Base-by-base conservation (phyloP, 2,113 vertebrate species). In the Pachycephala philippinensis region DNA sequence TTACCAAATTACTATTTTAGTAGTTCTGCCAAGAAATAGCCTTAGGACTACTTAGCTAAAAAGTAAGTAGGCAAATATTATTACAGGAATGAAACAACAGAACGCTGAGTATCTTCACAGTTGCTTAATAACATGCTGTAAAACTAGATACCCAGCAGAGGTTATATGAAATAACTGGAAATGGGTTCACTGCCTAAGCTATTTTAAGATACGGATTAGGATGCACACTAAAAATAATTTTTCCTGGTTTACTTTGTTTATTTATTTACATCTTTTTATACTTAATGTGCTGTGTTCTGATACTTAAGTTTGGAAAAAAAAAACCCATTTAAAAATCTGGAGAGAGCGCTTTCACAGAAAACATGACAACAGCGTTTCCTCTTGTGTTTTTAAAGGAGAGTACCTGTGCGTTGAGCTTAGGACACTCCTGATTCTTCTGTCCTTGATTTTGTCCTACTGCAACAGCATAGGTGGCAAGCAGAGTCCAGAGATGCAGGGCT, bases 401-500 rank as follows among this genome's bases (percentile, higher is more conserved):
- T 98, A 97, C 97, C 97, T 98, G 96, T 95, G 95, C 44, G 95
- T 84, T 96, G 93, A 96, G 93, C 95, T 93, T 84, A 96, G 75
- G 71, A 82, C 74, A 97, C 95, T 97, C 85, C 90, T 95, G 92
- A 77, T 87, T 98, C 94, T 96, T 96, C 95, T 95, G 95, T 92
- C 93, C 95, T 98, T 97, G 96, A 95, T 81, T 96, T 45, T 97
- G 97, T 96, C 95, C 96, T 97, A 95, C 88, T 95, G 94, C 97
- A 96, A 90, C 70, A 94, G 95, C 94, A 94, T 18, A 97, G 91
- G 91, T 97, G 91, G 89, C 39, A 87, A 97, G 93, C 93, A 97
- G 88, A 89, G 91, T 83, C 94, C 95, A 96, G 85, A 97, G 95
- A 93, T 37, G 89, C 82, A 96, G 93, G 86, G 95, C 93, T 97